Conservation (phyloP, 2,113 vertebrate genomes). For the Sakesphorus luctuosus region DNA sequence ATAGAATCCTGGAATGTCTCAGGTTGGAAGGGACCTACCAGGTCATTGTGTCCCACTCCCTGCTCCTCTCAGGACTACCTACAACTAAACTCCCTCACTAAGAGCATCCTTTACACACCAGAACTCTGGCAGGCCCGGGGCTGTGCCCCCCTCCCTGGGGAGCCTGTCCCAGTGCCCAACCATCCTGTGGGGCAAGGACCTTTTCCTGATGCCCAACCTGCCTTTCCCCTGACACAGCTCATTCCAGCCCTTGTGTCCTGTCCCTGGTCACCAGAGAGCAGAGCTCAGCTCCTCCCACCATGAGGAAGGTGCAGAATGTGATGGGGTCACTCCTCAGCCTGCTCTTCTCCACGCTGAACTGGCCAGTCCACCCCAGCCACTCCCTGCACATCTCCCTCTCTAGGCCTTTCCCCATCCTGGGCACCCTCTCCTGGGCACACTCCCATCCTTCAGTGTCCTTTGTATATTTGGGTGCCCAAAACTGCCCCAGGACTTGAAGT, state of each 20-base stretch:
- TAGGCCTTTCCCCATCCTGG: neutral
- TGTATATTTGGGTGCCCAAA: neutral
- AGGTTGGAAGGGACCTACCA: neutral
- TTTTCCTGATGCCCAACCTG: neutral
- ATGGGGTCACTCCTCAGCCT: neutral
- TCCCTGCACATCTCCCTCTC: fast-evolving
- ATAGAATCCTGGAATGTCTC: neutral
- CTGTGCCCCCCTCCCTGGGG: no score
- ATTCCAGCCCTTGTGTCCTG: neutral
- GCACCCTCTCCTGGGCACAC: neutral
- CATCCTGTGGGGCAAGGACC: neutral
- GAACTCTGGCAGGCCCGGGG: neutral
- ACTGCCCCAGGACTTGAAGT: neutral
- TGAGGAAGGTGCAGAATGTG: neutral
- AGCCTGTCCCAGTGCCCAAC: neutral
- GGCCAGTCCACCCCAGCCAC: neutral
- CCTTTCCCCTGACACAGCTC: neutral
- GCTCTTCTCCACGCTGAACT: neutral
- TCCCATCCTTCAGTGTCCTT: neutral
- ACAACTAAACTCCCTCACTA: neutral
- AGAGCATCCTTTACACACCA: neutral
- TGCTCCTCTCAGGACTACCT: neutral
- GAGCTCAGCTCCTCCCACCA: neutral
- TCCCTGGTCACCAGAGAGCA: neutral
- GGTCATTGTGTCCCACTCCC: neutral